phyloP scores from a whole-genome alignment of 2,113 vertebrate species.

The Struthio camelus region DNA sequence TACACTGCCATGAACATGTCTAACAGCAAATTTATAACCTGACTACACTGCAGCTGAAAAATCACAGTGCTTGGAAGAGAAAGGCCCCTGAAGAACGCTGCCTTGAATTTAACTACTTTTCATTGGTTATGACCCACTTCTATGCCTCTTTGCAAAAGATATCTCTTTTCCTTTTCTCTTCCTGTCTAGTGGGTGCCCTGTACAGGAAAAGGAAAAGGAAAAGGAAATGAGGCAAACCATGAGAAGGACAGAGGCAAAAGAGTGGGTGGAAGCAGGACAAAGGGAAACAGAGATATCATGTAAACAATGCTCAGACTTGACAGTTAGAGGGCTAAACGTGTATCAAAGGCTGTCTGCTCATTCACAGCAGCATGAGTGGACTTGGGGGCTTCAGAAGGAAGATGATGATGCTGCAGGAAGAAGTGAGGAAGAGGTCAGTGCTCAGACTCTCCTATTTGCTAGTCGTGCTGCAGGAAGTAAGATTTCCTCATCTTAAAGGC shows the following conservation, averaged over 20 bases:
- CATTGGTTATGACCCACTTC: neutral
- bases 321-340: fast-evolving
- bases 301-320: neutral
- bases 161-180: neutral
- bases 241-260: neutral
- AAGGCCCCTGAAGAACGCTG: neutral
- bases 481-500: neutral
- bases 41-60: neutral
- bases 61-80: neutral
- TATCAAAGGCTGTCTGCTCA: neutral
- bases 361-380: neutral
- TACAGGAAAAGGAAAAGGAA: conserved; percentile 40
- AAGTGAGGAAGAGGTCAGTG: neutral
- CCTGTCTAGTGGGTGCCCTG: neutral
- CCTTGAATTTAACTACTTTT: neutral
- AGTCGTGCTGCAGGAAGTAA: neutral
- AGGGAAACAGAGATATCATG: neutral
- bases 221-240: conserved; percentile 22
- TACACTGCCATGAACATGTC: neutral
- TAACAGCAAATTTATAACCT: conserved; percentile 27
- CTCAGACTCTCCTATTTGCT: neutral
- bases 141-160: neutral
- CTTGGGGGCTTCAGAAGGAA: neutral
- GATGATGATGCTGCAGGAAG: neutral
- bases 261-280: neutral